Conservation (phyloP, 2,888 invertebrate genomes). For the Trimorus sp. region DNA sequence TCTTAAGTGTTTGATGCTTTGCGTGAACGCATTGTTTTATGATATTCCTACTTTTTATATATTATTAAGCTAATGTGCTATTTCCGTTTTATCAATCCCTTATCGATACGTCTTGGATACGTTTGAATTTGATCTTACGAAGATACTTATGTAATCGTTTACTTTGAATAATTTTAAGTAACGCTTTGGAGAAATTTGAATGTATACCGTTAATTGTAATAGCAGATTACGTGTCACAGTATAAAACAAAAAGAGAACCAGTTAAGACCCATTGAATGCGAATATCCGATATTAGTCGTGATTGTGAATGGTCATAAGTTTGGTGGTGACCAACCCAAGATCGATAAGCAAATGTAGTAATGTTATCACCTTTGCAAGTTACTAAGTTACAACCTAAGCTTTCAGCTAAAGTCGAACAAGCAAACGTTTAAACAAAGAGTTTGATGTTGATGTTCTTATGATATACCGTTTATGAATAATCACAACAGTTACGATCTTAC, state of each 20-base stretch:
- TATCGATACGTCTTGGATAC: constrained; percentile 16
- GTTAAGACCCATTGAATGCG: constrained; percentile 40
- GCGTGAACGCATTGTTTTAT: constrained; percentile 29
- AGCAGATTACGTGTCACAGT: constrained; percentile 48
- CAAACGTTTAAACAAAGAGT: not conserved
- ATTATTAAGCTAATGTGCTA: constrained; percentile 56
- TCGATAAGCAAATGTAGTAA: constrained; percentile 52
- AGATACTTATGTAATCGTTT: constrained; percentile 28
- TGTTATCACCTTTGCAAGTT: constrained; percentile 55
- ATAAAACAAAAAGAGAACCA: constrained; percentile 14
- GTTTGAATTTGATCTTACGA: constrained; percentile 20
- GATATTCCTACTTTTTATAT: constrained; percentile 6
- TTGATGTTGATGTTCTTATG: constrained; percentile 38
- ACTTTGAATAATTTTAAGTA: constrained; percentile 48
- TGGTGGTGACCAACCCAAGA: constrained; percentile 43
- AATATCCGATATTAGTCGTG: constrained; percentile 55
- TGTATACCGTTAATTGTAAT: constrained; percentile 55
- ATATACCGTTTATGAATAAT: constrained; percentile 32
- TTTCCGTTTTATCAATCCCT: constrained; percentile 13
- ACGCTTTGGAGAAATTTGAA: constrained; percentile 39
- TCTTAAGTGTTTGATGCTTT: constrained; percentile 45
- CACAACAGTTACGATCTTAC: constrained; percentile 21
- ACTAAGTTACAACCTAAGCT: constrained; percentile 65
- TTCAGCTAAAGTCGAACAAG: constrained; percentile 17
- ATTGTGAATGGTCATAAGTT: constrained; percentile 54